Evolutionary conservation across 2,797 vertebrate species (phyloP).

Genomic region (Eulemur mongoz): DNA sequence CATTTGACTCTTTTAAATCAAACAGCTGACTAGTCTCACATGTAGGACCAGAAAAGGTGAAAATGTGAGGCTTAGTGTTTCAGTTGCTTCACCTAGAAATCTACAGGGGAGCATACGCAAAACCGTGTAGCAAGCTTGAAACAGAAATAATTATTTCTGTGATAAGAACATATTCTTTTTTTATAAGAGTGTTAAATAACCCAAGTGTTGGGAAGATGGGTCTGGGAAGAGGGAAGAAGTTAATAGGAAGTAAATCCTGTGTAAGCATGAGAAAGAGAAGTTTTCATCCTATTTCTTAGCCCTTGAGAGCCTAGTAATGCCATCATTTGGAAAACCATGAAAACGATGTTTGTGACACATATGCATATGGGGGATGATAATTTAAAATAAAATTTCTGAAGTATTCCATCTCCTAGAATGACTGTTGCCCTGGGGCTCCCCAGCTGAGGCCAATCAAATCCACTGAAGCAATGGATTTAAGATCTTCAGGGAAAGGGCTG

Average conservation of each 20-base stretch:
- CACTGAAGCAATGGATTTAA: not conserved
- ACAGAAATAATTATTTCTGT: not conserved
- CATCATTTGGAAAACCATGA: not conserved
- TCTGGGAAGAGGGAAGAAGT: not conserved
- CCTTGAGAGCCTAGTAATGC: not conserved
- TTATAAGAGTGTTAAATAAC: not conserved
- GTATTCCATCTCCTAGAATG: not conserved
- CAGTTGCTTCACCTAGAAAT: not conserved
- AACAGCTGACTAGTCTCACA: not conserved
- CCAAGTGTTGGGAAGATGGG: not conserved
- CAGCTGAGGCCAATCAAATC: not conserved
- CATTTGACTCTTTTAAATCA: not conserved
- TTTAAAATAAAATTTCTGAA: conserved; percentile 9
- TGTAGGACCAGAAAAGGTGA: not conserved
- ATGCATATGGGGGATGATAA: not conserved
- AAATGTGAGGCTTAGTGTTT: not conserved
- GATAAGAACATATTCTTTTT: not conserved
- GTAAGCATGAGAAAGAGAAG: not conserved
- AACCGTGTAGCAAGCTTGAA: not conserved
- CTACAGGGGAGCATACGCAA: not conserved
- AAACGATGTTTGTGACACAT: not conserved
- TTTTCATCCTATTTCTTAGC: not conserved
- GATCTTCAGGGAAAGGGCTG: not conserved
- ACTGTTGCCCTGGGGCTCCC: not conserved
- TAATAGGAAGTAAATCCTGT: not conserved